These are phyloP conservation scores for Zhengitettix transpicula DNA, from an alignment of 2,888 invertebrate genomes.

Conservation along the genomic window DNA sequence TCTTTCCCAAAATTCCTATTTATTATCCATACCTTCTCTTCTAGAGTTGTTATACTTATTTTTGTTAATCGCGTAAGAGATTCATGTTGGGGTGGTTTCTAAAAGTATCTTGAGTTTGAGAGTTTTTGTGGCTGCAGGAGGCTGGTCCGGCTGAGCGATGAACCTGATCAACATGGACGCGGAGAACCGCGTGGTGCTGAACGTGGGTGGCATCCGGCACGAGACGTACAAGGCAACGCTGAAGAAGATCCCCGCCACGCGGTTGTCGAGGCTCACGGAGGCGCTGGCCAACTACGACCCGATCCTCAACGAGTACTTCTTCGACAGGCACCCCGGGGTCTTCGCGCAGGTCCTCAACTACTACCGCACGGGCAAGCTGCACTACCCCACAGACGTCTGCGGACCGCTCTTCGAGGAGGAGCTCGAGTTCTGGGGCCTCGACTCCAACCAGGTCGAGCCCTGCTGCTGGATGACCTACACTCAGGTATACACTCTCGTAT, in stretches of 20 bases:
- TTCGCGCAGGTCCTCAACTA: constrained; percentile 81
- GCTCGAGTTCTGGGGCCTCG: constrained; percentile 91
- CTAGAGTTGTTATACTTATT: no score
- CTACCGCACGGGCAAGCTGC: constrained; percentile 82
- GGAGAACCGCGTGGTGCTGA: constrained; percentile 84
- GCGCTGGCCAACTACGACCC: constrained; percentile 80
- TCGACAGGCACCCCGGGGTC: constrained; percentile 77
- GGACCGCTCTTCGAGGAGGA: constrained; percentile 93
- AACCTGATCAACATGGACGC: constrained; percentile 84
- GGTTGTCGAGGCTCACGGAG: constrained; percentile 66
- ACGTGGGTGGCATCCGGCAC: constrained; percentile 82
- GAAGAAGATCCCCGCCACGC: constrained; percentile 78
- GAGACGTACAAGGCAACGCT: constrained; percentile 66
- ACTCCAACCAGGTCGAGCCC: constrained; percentile 93
- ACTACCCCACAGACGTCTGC: constrained; percentile 94
- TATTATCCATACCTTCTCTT: no score
- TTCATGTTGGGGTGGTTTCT: no score
- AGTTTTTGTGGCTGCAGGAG: no score
- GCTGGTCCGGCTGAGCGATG: constrained; percentile 33
- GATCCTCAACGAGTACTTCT: constrained; percentile 76
- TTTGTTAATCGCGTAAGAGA: no score
- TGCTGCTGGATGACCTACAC: constrained; percentile 99
- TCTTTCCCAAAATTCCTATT: no score
- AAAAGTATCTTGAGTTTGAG: no score
- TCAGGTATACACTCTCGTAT: no score